These are phyloP conservation scores for Amphimedon queenslandica DNA, from an alignment of 37 sponge, comb jelly and placozoan species.

Conservation along the genomic window DNA sequence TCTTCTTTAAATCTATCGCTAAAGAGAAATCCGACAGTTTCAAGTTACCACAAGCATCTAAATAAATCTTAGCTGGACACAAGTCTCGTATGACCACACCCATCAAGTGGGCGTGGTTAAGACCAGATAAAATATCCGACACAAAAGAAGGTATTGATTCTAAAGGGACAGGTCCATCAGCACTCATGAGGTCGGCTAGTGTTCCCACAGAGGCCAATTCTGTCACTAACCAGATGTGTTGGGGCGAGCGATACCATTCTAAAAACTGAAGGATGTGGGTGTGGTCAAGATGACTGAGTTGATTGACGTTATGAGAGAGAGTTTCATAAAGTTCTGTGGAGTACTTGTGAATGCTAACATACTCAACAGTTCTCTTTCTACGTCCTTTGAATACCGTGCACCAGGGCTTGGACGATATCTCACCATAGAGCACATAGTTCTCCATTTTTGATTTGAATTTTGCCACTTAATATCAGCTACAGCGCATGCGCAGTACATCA, in stretches of 20 bases:
- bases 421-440: constrained; percentile 70
- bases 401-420: constrained; percentile 14
- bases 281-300: constrained; percentile 50
- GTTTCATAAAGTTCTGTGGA: constrained; percentile 14
- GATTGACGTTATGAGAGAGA: constrained; percentile 40
- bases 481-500: not conserved
- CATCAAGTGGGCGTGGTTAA: constrained; percentile 34
- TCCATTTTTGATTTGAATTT: constrained; percentile 41
- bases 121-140: constrained; percentile 38
- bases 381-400: constrained; percentile 61
- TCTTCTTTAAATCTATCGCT: not conserved
- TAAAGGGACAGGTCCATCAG: constrained; percentile 55
- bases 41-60: constrained; percentile 29
- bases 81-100: constrained; percentile 53
- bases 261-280: constrained; percentile 44
- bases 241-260: constrained; percentile 78
- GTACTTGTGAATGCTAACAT: constrained; percentile 47
- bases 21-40: constrained; percentile 49
- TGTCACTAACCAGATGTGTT: constrained; percentile 73
- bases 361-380: constrained; percentile 41
- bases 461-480: not conserved
- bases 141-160: constrained; percentile 11
- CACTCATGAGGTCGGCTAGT: constrained; percentile 41
- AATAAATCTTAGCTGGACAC: constrained; percentile 45
- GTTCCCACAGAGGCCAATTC: constrained; percentile 70